Conservation (phyloP, 2,113 vertebrate species). For the Chionomys nivalis region DNA sequence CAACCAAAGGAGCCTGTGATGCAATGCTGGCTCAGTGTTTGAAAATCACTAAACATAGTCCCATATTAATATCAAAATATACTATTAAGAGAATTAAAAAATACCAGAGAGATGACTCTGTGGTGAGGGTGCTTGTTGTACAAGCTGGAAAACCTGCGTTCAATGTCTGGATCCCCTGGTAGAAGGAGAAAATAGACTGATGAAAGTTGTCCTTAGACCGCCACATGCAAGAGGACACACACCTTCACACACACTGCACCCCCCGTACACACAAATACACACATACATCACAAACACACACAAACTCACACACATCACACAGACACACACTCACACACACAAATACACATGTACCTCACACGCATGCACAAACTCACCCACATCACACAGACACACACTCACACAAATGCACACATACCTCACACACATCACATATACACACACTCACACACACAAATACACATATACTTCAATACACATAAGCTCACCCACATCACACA, state of each 20-base stretch:
- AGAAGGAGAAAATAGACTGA: not conserved
- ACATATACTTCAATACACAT: too few species aligned
- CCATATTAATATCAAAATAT: slow-evolving; percentile 12
- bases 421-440: too few species aligned
- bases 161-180: not conserved
- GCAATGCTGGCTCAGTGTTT: not conserved
- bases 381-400: not conserved
- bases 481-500: too few species aligned
- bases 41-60: not conserved
- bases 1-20: not conserved
- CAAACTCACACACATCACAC: not conserved
- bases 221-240: not conserved
- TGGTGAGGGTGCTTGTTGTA: not conserved
- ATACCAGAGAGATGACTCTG: not conserved
- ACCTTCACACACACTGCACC: not conserved
- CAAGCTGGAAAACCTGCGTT: not conserved
- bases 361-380: too few species aligned
- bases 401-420: not conserved
- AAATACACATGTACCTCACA: not conserved
- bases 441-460: too few species aligned
- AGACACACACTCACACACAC: not conserved
- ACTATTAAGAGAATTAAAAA: slow-evolving; percentile 5
- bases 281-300: not conserved
- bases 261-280: too few species aligned
- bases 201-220: not conserved